phyloP scores from a whole-genome alignment of 2,888 invertebrate species.

The Nematopogon swammerdamellus region DNA sequence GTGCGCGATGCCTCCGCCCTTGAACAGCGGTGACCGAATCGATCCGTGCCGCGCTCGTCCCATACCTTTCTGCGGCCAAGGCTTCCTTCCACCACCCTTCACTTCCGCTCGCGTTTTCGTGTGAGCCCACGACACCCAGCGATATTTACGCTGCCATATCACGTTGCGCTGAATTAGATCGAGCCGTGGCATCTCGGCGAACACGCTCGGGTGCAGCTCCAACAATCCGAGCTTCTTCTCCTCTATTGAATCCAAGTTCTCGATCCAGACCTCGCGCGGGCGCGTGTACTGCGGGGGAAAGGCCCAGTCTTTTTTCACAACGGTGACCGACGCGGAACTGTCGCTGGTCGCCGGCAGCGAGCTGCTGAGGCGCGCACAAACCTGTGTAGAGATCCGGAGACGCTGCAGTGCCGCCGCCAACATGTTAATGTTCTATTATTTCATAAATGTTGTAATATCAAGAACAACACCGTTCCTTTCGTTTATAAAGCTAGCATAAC shows the following conservation, averaged over 20 bases:
- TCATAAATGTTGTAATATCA: too few relatives aligned
- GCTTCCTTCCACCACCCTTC: constrained; percentile 86
- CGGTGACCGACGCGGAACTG: constrained; percentile 8
- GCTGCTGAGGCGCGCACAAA: background rate
- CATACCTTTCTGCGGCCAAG: constrained; percentile 95
- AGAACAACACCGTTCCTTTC: too few relatives aligned
- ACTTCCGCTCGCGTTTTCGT: constrained; percentile 82
- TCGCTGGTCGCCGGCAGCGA: background rate
- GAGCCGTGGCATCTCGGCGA: constrained; percentile 76
- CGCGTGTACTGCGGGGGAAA: constrained; percentile 54
- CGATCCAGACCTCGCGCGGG: constrained; percentile 82
- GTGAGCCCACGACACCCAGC: constrained; percentile 76
- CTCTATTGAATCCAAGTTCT: constrained; percentile 72
- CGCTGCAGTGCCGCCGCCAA: background rate
- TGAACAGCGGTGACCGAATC: constrained; percentile 83
- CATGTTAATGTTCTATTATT: background rate
- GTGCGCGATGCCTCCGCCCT: constrained; percentile 79
- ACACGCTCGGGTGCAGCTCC: constrained; percentile 87
- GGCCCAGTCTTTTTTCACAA: constrained; percentile 42
- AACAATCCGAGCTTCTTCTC: constrained; percentile 80
- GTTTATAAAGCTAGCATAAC: too few relatives aligned
- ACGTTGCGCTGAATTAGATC: constrained; percentile 86
- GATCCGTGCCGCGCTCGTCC: constrained; percentile 92
- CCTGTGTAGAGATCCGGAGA: background rate
- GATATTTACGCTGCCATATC: constrained; percentile 80